phyloP scores from a whole-genome alignment of 2,888 invertebrate genomes.

The Trachelus stipa region DNA sequence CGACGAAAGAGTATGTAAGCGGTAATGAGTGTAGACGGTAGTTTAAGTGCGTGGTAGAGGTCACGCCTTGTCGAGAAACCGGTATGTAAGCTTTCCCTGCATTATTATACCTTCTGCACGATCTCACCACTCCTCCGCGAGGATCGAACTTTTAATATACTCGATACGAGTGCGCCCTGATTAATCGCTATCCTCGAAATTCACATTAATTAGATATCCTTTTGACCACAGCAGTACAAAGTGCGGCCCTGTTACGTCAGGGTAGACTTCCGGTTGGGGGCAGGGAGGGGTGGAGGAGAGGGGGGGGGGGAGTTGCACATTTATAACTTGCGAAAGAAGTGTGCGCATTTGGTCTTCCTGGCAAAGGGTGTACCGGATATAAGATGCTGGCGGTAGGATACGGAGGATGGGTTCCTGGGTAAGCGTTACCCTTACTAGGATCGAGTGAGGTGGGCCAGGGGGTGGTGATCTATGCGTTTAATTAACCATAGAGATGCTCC shows the following conservation, averaged over 20 bases:
- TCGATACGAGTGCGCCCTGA: slow-evolving; percentile 35
- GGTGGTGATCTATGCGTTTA: slow-evolving; percentile 65
- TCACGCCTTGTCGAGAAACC: slow-evolving; percentile 52
- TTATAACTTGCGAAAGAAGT: slow-evolving; percentile 42
- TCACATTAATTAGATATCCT: slow-evolving; percentile 33
- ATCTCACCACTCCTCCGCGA: slow-evolving; percentile 16
- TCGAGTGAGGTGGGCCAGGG: slow-evolving; percentile 22
- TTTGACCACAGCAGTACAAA: slow-evolving; percentile 24
- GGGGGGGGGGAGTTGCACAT: slow-evolving; percentile 28
- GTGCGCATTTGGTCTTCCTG: slow-evolving; percentile 35
- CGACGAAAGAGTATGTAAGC: slow-evolving; percentile 17
- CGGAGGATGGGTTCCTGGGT: slow-evolving; percentile 28
- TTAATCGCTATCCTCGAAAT: slow-evolving; percentile 31
- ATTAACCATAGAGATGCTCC: slow-evolving; percentile 65
- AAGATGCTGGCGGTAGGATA: slow-evolving; percentile 25
- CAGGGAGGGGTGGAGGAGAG: fast-evolving
- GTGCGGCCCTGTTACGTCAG: slow-evolving; percentile 36
- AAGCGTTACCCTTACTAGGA: slow-evolving; percentile 10
- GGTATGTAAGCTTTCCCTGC: slow-evolving; percentile 45
- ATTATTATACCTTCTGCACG: slow-evolving; percentile 15
- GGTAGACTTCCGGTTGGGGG: slow-evolving; percentile 11
- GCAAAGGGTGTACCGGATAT: slow-evolving; percentile 27
- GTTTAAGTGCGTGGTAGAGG: slow-evolving; percentile 45
- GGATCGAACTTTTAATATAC: slow-evolving; percentile 2
- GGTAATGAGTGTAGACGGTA: slow-evolving; percentile 54